Evolutionary conservation across 2,113 vertebrate species (phyloP), one percentile per base, ranked within the genome.

Genomic region (Nicator chloris): DNA sequence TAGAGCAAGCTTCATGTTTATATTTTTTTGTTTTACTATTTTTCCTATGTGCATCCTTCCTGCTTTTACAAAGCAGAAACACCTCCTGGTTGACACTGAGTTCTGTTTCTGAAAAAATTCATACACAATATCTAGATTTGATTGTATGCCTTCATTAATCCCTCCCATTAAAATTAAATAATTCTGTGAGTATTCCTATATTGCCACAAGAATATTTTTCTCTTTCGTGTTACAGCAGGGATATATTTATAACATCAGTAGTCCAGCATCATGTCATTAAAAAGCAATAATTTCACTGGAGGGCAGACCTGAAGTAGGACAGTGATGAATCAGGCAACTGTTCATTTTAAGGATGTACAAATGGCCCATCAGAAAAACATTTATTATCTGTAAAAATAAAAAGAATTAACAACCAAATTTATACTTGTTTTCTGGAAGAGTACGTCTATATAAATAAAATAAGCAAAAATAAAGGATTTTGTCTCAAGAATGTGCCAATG

Each of bases 121-220:
- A n/a, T 11, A 7, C 16, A 42, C 0, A 0, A 45, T 53, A 65
- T 40, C 50, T 47, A 53, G 11, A 44, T 26, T 40, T 44, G 31
- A 77, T 3, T 40, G 10, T 28, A 8, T 50, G 24, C 30, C 15
- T 45, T 61, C 63, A 77, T 69, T 61, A 83, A 70, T 65, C 12
- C 9, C 31, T 76, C n/a, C 39, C 15, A 49, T 1, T 65, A 44
- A 86, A 69, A 72, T 26, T 26, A 76, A 72, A 27, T 61, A 80
- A 30, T 69, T 69, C 15, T 23, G 2, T 70, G 24, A 65, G 15
- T 40, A 83, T 45, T 82, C 12, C 8, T 28, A 39, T 33, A 39
- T 15, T 61, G 20, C 7, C 12, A 70, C 21, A 80, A 65, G 18
- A 6, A 44, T 8, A n/a, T 54, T n/a, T 75, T 76, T 59, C 61